Conservation (phyloP, 2,113 vertebrate genomes). For the Salvelinus sp. region DNA sequence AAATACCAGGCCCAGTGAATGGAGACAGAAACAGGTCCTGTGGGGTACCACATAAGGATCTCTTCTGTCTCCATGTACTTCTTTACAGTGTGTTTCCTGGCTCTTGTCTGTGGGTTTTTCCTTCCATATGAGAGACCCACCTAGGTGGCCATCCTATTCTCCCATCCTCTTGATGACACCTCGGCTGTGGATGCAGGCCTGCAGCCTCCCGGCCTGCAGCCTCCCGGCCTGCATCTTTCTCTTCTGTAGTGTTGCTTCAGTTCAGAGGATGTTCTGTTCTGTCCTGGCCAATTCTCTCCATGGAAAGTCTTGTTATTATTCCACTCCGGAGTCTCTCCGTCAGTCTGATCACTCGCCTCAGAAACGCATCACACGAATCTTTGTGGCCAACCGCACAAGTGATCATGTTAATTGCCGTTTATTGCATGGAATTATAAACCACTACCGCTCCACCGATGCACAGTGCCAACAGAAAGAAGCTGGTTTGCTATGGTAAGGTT, state of each 20-base stretch:
- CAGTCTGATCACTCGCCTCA: slow-evolving; percentile 49
- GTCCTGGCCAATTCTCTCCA: slow-evolving; percentile 58
- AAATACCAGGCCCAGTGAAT: slow-evolving; percentile 21
- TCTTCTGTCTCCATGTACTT: too few relatives aligned
- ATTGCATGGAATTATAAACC: slow-evolving; percentile 49
- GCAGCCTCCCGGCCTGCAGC: too few relatives aligned
- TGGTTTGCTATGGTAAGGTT: slow-evolving; percentile 34
- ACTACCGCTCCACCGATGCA: slow-evolving; percentile 23
- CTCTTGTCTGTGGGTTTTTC: not conserved
- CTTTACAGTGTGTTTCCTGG: slow-evolving; percentile 48
- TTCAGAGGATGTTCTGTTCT: slow-evolving; percentile 45
- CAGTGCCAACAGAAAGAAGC: slow-evolving; percentile 25
- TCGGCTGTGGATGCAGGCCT: slow-evolving; percentile 18
- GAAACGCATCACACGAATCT: slow-evolving; percentile 56
- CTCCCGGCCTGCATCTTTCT: not conserved
- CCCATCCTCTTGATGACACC: slow-evolving; percentile 15
- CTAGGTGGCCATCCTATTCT: slow-evolving; percentile 21
- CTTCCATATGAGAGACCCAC: slow-evolving; percentile 29
- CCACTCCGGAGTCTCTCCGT: slow-evolving; percentile 40
- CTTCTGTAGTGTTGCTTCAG: slow-evolving; percentile 36
- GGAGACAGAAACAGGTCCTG: slow-evolving; percentile 17
- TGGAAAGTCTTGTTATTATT: slow-evolving; percentile 74
- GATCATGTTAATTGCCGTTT: slow-evolving; percentile 57
- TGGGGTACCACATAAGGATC: slow-evolving; percentile 14
- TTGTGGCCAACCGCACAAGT: slow-evolving; percentile 53